Percentiles rank a stretch among this genome's conserved stretches.
These are phyloP conservation scores for Bradypodion pumilum DNA, from an alignment of 2,797 vertebrate species.

Conservation along the genomic window DNA sequence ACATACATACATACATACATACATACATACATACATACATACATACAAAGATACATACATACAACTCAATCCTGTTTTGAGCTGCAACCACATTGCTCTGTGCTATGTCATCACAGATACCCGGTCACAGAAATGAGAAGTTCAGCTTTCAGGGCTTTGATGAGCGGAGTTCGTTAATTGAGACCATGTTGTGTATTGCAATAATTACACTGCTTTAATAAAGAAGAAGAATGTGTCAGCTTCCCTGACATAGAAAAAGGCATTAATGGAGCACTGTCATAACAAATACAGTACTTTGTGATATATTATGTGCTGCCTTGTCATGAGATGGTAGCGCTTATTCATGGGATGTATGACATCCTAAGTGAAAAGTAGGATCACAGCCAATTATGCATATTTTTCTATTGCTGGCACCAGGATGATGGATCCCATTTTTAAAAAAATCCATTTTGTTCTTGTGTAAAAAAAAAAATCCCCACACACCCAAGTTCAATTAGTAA, in stretches of 20 bases:
- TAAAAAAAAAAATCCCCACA: background rate
- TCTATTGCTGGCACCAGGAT: background rate
- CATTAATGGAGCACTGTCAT: conserved; percentile 26
- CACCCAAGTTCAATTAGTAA: background rate
- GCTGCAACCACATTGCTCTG: background rate
- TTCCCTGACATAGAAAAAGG: background rate
- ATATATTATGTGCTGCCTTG: conserved; percentile 4
- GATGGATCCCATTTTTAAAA: background rate
- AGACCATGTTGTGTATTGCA: conserved; percentile 3
- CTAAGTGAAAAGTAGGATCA: conserved; percentile 16
- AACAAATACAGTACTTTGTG: conserved; percentile 13
- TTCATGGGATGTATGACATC: conserved; percentile 16
- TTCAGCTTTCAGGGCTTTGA: background rate
- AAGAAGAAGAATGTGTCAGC: background rate
- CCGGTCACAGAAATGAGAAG: background rate
- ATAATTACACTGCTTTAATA: conserved; percentile 8
- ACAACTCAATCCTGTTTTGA: background rate
- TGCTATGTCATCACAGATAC: background rate
- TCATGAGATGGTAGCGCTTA: background rate
- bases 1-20: background rate
- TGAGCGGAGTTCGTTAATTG: background rate
- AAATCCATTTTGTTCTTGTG: background rate
- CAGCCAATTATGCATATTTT: conserved; percentile 5
- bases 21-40: background rate
- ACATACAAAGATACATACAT: background rate